A percentile compares a stretch with the other conserved stretches of the same genome.
Conservation (phyloP, 1,140 invertebrate species). For the Contarinia nasturtii region DNA sequence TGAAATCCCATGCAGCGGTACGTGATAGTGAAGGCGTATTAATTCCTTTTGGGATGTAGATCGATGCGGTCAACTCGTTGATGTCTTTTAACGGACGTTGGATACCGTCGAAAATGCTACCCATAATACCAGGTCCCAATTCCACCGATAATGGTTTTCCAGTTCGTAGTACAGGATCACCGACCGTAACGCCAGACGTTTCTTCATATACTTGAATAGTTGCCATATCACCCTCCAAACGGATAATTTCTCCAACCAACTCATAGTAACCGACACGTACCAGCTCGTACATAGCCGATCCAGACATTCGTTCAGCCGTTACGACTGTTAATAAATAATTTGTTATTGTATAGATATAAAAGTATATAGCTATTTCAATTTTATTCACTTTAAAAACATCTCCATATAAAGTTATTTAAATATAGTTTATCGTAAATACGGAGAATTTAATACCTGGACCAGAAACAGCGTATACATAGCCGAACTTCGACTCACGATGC, state of each 20-base stretch:
- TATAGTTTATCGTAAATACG: too few relatives aligned
- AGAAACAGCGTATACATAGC: conserved; percentile 92
- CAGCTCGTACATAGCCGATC: conserved; percentile 99
- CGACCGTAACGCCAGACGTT: conserved; percentile 97
- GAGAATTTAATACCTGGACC: conserved; percentile 77
- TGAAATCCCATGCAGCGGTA: conserved; percentile 79
- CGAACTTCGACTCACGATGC: conserved; percentile 74
- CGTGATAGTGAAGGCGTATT: conserved; percentile 83
- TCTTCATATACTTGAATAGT: conserved; percentile 99
- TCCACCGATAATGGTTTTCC: conserved; percentile 92
- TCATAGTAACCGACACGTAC: conserved; percentile 96
- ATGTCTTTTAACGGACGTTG: conserved; percentile 97
- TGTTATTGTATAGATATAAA: neutral
- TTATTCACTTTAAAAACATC: too few relatives aligned
- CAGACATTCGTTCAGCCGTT: conserved; percentile 96
- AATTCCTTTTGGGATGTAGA: conserved; percentile 98
- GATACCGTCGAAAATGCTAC: conserved; percentile 98
- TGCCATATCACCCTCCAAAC: conserved; percentile 97
- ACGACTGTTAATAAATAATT: conserved; percentile 54
- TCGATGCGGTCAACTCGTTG: conserved; percentile 78
- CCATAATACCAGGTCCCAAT: conserved; percentile 97
- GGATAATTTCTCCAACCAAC: conserved; percentile 98
- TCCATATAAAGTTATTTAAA: too few relatives aligned
- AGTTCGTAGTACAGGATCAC: conserved; percentile 94
- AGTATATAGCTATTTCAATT: neutral